phyloP scores from a whole-genome alignment of 2,113 vertebrate species.

The Cyphomyrus discorhynchus region DNA sequence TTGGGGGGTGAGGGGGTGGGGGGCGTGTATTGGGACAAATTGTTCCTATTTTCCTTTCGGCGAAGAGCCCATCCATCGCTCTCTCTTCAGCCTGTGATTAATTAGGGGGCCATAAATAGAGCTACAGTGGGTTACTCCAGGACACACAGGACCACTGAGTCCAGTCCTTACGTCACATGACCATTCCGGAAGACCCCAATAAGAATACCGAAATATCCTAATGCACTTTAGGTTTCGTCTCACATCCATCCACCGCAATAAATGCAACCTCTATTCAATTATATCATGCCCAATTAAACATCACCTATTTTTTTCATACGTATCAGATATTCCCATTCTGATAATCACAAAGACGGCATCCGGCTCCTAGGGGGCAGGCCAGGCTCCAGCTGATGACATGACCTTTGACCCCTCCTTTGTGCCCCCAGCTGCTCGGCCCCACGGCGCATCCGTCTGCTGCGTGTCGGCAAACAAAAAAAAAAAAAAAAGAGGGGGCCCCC shows the following conservation, averaged over 20 bases:
- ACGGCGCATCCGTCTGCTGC: constrained; percentile 5
- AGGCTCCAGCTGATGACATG: constrained; percentile 17
- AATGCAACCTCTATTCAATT: neutral
- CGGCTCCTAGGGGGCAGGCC: neutral
- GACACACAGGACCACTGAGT: neutral
- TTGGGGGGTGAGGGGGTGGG: neutral
- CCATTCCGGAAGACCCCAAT: neutral
- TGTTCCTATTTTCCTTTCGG: neutral
- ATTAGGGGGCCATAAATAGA: neutral
- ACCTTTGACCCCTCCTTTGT: constrained; percentile 22
- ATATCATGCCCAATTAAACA: neutral
- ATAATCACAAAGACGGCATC: constrained; percentile 15
- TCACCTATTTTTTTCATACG: neutral
- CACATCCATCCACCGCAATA: neutral
- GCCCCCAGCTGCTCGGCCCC: constrained; percentile 21
- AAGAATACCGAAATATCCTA: neutral
- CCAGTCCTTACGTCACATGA: neutral
- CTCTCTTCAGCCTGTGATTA: neutral
- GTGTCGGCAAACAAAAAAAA: constrained; percentile 19
- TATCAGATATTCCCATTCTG: neutral
- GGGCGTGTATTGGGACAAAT: neutral
- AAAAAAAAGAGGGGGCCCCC: neutral
- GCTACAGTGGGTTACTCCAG: neutral
- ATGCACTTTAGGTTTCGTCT: neutral
- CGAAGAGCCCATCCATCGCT: neutral